Evolutionary conservation across 2,797 vertebrate genomes (phyloP).

Genomic region (Cacajao melanocephalus): DNA sequence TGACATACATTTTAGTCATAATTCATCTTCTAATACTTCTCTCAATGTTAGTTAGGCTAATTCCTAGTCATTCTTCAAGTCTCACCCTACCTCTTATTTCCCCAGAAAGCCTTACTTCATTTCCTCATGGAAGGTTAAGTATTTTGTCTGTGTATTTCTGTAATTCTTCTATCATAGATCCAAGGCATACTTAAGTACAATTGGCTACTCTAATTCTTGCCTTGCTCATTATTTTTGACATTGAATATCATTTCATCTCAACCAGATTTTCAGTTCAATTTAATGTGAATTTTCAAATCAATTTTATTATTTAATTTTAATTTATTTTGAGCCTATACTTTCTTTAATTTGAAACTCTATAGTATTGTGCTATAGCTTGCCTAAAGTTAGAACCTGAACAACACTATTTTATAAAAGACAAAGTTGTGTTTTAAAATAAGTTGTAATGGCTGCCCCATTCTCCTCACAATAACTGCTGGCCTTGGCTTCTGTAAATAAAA

Average conservation of each 20-base stretch:
- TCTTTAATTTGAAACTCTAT: background rate
- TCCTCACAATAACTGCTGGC: too few species aligned
- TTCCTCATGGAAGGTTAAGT: background rate
- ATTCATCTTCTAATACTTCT: background rate
- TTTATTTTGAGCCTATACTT: background rate
- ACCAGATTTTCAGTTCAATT: background rate
- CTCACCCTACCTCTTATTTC: background rate
- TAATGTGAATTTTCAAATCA: background rate
- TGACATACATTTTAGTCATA: background rate
- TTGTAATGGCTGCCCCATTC: too few species aligned
- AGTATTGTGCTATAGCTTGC: too few species aligned
- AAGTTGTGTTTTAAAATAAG: too few species aligned
- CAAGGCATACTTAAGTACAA: background rate
- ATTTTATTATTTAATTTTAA: constrained; percentile 2
- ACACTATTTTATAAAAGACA: too few species aligned
- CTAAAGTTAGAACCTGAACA: too few species aligned
- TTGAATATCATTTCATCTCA: background rate
- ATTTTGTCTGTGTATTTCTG: background rate
- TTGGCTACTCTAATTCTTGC: background rate
- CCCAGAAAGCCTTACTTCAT: background rate
- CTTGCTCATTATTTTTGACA: background rate
- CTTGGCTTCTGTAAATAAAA: too few species aligned
- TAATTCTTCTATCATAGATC: background rate
- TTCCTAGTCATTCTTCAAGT: background rate
- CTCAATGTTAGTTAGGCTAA: background rate